phyloP scores from a whole-genome alignment of 2,888 invertebrate genomes.

The Gasteruption jaculator region DNA sequence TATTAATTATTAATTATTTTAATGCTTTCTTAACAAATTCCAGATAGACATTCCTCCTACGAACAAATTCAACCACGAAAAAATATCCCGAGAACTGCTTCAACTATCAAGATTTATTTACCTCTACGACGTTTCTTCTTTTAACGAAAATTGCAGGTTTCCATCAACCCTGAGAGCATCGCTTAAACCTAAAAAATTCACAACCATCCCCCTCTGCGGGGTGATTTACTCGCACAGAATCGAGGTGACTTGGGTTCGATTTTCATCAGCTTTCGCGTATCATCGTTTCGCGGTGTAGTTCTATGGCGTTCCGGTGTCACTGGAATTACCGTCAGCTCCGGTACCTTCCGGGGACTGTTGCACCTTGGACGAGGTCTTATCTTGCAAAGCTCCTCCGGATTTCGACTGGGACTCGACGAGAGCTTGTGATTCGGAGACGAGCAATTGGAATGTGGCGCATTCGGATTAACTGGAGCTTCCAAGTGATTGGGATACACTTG shows the following conservation, averaged over 20 bases:
- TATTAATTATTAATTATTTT: too few species aligned
- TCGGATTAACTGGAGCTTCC: background rate
- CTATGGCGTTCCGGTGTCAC: slow-evolving; percentile 21
- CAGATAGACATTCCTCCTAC: too few species aligned
- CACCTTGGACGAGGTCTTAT: slow-evolving; percentile 23
- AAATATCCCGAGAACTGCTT: too few species aligned
- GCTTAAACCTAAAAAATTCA: too few species aligned
- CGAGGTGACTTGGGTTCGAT: slow-evolving; percentile 32
- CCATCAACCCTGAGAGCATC: too few species aligned
- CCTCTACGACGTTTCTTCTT: too few species aligned
- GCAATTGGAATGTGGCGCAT: background rate
- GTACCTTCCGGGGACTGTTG: slow-evolving; percentile 26
- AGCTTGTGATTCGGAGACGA: slow-evolving; percentile 6
- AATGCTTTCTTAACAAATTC: too few species aligned
- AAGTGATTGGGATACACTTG: background rate
- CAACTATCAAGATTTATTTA: too few species aligned
- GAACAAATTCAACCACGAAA: too few species aligned
- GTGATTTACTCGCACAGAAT: slow-evolving; percentile 18
- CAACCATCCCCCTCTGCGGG: slow-evolving; percentile 34
- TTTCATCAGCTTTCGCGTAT: slow-evolving; percentile 27
- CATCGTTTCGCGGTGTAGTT: slow-evolving; percentile 21
- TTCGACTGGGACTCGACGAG: too few species aligned
- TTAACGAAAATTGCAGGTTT: too few species aligned
- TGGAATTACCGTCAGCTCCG: slow-evolving; percentile 28
- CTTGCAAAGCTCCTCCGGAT: too few species aligned